Percentiles rank a stretch among this genome's conserved stretches.
Conservation (phyloP, 2,113 vertebrate species). For the Tragelaphus strepsiceros region DNA sequence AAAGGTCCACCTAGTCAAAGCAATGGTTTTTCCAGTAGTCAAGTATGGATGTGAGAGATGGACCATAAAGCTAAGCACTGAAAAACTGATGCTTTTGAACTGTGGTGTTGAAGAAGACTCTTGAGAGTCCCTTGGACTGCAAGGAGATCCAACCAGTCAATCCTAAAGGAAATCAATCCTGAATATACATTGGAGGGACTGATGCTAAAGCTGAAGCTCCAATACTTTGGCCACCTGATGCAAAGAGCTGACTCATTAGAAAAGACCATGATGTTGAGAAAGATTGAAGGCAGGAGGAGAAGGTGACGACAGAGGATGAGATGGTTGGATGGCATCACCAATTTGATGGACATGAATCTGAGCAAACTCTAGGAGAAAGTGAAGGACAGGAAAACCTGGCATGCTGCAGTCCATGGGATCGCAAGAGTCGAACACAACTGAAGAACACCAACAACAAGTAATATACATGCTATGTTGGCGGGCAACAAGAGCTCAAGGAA, state of each 20-base stretch:
- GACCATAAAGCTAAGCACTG: neutral
- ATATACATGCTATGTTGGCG: accelerated
- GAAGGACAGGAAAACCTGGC: neutral
- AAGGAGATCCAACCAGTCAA: neutral
- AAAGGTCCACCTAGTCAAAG: neutral
- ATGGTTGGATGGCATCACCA: neutral
- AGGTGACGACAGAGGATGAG: neutral
- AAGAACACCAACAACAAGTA: neutral
- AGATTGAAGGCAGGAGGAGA: neutral
- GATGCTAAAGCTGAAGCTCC: neutral
- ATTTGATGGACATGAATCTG: neutral
- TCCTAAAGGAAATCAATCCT: neutral
- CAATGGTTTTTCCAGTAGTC: neutral
- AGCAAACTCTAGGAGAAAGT: neutral
- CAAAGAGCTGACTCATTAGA: neutral
- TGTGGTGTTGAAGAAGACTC: neutral
- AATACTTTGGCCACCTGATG: neutral
- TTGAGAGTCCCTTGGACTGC: neutral
- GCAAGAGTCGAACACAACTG: accelerated
- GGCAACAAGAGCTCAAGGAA: neutral
- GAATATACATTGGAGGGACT: neutral
- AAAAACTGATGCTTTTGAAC: neutral
- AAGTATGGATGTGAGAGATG: neutral
- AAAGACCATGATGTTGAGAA: neutral
- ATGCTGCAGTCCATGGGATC: neutral